Base-by-base conservation (phyloP, 2,797 vertebrate species). In the Sternarchorhynchus goeldii region DNA sequence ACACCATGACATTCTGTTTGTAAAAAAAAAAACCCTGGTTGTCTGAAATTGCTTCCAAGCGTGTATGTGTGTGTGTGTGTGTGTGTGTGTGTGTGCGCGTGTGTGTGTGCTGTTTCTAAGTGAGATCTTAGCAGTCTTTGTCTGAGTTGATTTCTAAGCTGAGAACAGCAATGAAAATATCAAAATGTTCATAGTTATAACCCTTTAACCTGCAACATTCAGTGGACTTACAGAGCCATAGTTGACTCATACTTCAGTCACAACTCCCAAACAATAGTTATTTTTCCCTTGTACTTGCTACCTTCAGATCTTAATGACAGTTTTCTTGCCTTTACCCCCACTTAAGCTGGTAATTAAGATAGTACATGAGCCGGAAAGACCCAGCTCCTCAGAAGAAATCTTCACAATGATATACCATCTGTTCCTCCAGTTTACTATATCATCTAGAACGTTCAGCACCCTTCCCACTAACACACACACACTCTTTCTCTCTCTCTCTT, bases 341-440 rank as follows among this genome's bases (percentile, higher is more conserved):
- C 82, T 91, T 86, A 73, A 82, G 87, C 84, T 90, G 86, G 88
- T 92, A 92, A 93, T 93, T 90, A 93, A 91, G 89, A 89, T 75
- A 73, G 85, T 90, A 90, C 90, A 91, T 91, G 92, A 93, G 92
- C 90, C 88, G 87, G 90, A 91, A 93, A 92, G 80, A 83, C 88
- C 82, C 84, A 88, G 88, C 86, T 89, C 87, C 87, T 88, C 83
- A 81, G 86, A 91, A 91, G 89, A 89, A 90, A 91, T 88, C 87
- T 83, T 79, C 84, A 88, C 85, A 91, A 87, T 88, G 89, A 45
- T 82, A 45, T 3, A 34, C 83, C 83, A 85, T 85, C 83, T 82
- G 83, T 76, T 85, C 56, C 63, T 50, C 55, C 59, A 64, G 68
- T 74, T 58, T 34, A 59, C 32, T 59, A 66, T 50, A 76, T 69